phyloP scores from a whole-genome alignment of 92 coral and sea anemone genomes.

The Anthopleura xanthogrammica region DNA sequence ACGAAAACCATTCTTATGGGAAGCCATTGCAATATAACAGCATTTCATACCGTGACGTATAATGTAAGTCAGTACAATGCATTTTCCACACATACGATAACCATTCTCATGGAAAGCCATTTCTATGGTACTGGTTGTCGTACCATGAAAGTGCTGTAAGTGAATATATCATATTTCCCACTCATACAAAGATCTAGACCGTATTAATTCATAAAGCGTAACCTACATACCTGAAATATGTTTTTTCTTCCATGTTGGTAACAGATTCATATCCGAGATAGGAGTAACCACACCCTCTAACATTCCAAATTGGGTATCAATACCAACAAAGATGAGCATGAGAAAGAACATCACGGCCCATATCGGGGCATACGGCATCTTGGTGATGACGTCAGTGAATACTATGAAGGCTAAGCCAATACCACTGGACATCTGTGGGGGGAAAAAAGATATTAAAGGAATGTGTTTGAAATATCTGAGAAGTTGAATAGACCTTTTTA shows the following conservation, averaged over 20 bases:
- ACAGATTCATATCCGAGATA: constrained; percentile 76
- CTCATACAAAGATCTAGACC: too few species aligned
- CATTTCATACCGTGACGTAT: too few species aligned
- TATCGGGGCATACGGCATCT: constrained; percentile 82
- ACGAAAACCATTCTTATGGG: too few species aligned
- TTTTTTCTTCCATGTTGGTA: constrained; percentile 86
- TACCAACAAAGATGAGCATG: constrained; percentile 84
- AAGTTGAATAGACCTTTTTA: too few species aligned
- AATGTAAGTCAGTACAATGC: too few species aligned
- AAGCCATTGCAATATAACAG: too few species aligned
- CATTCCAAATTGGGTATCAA: constrained; percentile 99
- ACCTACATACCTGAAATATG: constrained; percentile 76
- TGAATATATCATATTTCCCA: too few species aligned
- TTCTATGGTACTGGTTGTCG: too few species aligned
- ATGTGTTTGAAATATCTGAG: neutral
- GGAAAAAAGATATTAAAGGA: neutral
- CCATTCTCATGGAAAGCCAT: too few species aligned
- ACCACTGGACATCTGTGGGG: constrained; percentile 65
- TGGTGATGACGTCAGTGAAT: constrained; percentile 92
- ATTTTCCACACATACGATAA: too few species aligned
- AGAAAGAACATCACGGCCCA: constrained; percentile 98
- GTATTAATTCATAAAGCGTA: too few species aligned
- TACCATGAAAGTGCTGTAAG: too few species aligned
- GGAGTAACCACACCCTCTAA: constrained; percentile 98
- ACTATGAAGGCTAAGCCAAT: constrained; percentile 90